phyloP scores from a whole-genome alignment of 1,140 invertebrate genomes.

The Pristionchus pacificus region DNA sequence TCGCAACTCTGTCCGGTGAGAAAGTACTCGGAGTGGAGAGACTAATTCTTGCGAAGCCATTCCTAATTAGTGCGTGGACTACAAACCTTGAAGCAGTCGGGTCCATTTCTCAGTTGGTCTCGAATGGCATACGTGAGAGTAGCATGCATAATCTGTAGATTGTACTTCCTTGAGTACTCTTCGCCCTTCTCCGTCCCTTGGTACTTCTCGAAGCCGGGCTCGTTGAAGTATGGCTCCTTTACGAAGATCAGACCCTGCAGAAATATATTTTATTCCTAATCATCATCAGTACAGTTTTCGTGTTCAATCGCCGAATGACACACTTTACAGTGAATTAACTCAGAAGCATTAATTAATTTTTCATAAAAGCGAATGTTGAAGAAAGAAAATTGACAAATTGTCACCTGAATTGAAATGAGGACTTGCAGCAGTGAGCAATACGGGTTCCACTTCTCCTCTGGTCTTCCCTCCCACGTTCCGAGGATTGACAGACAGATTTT shows the following conservation, averaged over 20 bases:
- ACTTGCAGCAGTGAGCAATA: slow-evolving; percentile 84
- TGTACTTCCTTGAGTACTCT: slow-evolving; percentile 73
- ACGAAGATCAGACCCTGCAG: slow-evolving; percentile 78
- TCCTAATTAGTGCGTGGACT: background rate
- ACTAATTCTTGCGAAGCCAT: background rate
- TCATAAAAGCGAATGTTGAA: background rate
- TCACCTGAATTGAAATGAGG: slow-evolving; percentile 81
- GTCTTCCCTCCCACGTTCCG: slow-evolving; percentile 89
- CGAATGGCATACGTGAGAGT: slow-evolving; percentile 93
- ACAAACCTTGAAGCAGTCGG: slow-evolving; percentile 42
- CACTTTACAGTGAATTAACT: too few relatives aligned
- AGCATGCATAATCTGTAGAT: slow-evolving; percentile 89
- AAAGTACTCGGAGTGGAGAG: background rate
- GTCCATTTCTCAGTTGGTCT: slow-evolving; percentile 82
- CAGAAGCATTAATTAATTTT: background rate
- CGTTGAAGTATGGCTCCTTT: slow-evolving; percentile 94
- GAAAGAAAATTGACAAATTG: too few relatives aligned
- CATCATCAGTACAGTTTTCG: background rate
- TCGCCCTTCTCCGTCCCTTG: slow-evolving; percentile 52
- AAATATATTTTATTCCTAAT: background rate
- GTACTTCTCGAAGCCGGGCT: slow-evolving; percentile 85
- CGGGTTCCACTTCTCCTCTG: slow-evolving; percentile 97
- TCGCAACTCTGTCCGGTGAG: too few relatives aligned
- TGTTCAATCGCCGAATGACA: too few relatives aligned
- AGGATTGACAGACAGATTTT: slow-evolving; percentile 69